Evolutionary conservation across 2,888 invertebrate species (phyloP), one percentile per base, ranked within the genome.

Genomic region (Volucella inflata): DNA sequence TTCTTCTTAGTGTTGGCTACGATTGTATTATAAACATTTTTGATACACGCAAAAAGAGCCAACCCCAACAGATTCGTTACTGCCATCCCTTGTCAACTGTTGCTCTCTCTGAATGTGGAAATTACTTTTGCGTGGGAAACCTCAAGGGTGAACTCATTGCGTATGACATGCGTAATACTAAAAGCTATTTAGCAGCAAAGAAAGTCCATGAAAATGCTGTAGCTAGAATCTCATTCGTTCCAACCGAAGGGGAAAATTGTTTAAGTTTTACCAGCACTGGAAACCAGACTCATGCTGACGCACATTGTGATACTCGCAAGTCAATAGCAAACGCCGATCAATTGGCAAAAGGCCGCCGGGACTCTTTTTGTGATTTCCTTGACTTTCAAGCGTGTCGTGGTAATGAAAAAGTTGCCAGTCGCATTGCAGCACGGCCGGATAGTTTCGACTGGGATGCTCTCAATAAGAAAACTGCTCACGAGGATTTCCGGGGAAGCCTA

Each of bases 1-100:
- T 90, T 21, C 87, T 92, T 59, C 87, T 92, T 50, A 91, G 90
- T 75, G 92, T 90, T n/a, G 92, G 92, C 1, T 92, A 90, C 67
- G 92, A 92, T 82, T 91, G 91, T 75, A 87, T 89, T 10, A 89
- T 92, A 6, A 92, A 92, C 78, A 89, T 92, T 16, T 92, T 91
- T 55, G 92, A 92, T 87, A 90, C 89, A 4, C 89, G 92, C 1
- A 90, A 90, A 17, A 90, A 90, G 62, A 88, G 88, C 1, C 89
- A 89, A 72, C 89, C 90, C 0, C 78, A 89, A 0, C 88, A 90
- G 40, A 81, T 91, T 16, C 77, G 87, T 10, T 89, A 89, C 62
- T 87, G 89, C 8, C 90, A 90, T 88, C 92, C 92, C 0, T 64
- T 92, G 8, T 92, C 92, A 0, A 89, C 91, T 2, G 90, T 90